Base-by-base conservation (phyloP, 2,113 vertebrate genomes). In the Vulpes vulpes region DNA sequence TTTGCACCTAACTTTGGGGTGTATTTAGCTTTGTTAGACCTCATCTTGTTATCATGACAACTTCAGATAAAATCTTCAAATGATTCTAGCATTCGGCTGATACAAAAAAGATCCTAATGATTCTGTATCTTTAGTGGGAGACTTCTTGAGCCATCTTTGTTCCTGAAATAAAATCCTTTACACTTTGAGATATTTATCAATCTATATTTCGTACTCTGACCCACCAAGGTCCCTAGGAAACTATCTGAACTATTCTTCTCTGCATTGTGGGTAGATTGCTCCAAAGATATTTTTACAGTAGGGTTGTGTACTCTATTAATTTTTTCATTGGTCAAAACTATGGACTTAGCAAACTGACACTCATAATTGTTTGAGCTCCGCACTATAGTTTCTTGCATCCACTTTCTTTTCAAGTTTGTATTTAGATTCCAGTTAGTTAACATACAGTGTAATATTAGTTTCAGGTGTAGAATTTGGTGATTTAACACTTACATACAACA, bases 51-150 rank as follows among this genome's bases (percentile, higher is more conserved):
- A n/a, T 86, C 23, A 15, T 51, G 38, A 88, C 20, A 8, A 53
- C 38, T 87, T 83, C 83, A 94, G 25, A 73, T 64, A 62, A 25
- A 55, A 55, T 67, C n/a, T 82, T 86, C 57, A 89, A 83, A 93
- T 17, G 8, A 65, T 67, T 57, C 27, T 20, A 91, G 43, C 49
- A 30, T 35, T 92, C 15, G 65, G 16, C 57, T 59, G 5, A 57
- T 51, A 64, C 43, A 67, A 67, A 91, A 53, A 91, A 53, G 2
- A 1, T 55, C 35, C 35, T 64, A 51, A 51, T 79, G 22, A 81
- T 27, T 89, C 74, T 81, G 8, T 69, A 35, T 85, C 20, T 53
- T 65, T 23, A 67, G 38, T 17, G 1, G 27, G 51, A 15, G 9
- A 51, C 27, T 79, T 14, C 7, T 19, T 69, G 20, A 89, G 9